Conservation (phyloP, 2,888 invertebrate genomes). For the Rosalia funebris region DNA sequence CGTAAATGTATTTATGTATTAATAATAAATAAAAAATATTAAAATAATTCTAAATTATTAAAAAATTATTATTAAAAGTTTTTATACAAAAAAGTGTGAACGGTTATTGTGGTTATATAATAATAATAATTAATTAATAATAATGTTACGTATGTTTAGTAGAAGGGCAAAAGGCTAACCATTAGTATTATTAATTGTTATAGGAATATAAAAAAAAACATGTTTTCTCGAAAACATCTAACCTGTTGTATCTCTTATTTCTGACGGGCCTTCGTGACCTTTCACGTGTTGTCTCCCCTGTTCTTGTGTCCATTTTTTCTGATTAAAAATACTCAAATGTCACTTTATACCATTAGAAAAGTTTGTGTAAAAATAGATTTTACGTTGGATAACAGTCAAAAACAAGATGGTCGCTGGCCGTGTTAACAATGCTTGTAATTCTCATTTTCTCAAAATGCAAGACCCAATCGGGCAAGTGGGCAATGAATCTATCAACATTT, state of each 20-base stretch:
- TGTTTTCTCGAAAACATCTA: conserved; percentile 53
- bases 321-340: conserved; percentile 56
- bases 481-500: background rate
- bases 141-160: conserved; percentile 10
- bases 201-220: conserved; percentile 29
- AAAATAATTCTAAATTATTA: too few species aligned
- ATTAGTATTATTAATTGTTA: conserved; percentile 26
- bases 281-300: conserved; percentile 62
- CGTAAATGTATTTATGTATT: too few species aligned
- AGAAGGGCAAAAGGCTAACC: conserved; percentile 25
- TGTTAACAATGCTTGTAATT: conserved; percentile 53
- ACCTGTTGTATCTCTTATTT: conserved; percentile 79
- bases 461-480: background rate
- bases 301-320: conserved; percentile 60
- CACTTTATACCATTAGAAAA: conserved; percentile 55
- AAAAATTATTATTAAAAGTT: too few species aligned
- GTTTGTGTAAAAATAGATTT: conserved; percentile 62
- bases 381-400: conserved; percentile 62
- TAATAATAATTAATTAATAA: too few species aligned
- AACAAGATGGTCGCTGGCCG: conserved; percentile 61
- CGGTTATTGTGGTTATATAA: too few species aligned
- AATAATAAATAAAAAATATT: too few species aligned
- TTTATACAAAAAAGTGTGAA: too few species aligned
- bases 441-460: conserved; percentile 31
- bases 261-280: conserved; percentile 73